phyloP scores from a whole-genome alignment of 1,140 invertebrate species.

The Aphis craccivora region DNA sequence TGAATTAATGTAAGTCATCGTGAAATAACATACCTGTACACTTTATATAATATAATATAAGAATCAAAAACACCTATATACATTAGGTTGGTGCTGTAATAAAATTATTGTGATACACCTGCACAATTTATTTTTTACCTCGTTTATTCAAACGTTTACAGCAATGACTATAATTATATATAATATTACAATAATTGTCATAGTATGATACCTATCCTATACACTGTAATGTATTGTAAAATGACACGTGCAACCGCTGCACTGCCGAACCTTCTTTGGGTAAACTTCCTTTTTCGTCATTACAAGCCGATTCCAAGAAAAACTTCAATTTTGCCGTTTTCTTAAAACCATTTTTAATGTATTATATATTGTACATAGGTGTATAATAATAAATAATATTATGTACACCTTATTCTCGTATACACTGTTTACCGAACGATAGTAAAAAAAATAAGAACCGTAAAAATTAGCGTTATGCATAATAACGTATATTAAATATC shows the following conservation, averaged over 20 bases:
- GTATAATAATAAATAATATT: background rate
- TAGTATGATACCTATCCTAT: background rate
- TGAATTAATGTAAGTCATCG: too few species aligned
- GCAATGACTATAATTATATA: background rate
- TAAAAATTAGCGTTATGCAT: background rate
- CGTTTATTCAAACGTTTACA: background rate
- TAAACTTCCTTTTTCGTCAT: slow-evolving; percentile 40
- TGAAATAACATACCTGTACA: too few species aligned
- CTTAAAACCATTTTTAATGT: background rate
- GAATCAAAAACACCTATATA: background rate
- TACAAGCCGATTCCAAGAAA: background rate
- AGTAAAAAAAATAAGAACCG: background rate
- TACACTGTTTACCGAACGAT: background rate
- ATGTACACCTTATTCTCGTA: background rate
- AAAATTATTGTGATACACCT: background rate
- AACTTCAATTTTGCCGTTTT: background rate
- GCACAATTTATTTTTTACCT: background rate
- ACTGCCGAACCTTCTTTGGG: slow-evolving; percentile 6
- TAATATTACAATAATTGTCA: background rate
- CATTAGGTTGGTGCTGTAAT: background rate
- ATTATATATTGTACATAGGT: background rate
- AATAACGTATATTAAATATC: background rate
- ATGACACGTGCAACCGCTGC: background rate
- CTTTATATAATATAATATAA: background rate
- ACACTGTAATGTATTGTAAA: background rate